Conservation (phyloP, 2,113 vertebrate species). For the Stomatorhinus ivindoensis region DNA sequence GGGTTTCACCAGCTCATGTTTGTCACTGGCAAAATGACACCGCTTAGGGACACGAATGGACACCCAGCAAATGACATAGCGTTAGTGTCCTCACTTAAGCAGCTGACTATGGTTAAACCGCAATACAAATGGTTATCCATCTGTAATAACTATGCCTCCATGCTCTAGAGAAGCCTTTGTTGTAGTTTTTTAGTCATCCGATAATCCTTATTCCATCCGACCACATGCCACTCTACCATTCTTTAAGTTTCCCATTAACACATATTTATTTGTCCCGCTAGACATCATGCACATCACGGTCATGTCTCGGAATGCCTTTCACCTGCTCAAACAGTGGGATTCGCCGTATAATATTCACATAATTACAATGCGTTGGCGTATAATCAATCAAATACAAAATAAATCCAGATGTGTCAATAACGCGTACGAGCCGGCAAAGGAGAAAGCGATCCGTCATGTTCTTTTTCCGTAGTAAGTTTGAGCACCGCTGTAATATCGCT, state of each 20-base stretch:
- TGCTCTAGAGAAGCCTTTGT: background rate
- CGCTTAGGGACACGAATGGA: background rate
- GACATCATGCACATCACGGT: background rate
- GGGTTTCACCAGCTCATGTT: background rate
- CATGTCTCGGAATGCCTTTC: conserved; percentile 6
- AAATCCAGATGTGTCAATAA: background rate
- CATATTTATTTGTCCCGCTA: background rate
- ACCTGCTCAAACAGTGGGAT: conserved; percentile 3
- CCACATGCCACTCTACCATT: background rate
- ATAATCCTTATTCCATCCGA: background rate
- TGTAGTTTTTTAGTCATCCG: background rate
- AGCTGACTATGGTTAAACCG: background rate
- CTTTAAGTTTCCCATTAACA: background rate
- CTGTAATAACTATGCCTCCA: background rate
- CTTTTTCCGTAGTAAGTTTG: background rate
- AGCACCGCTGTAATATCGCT: background rate
- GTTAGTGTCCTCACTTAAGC: background rate
- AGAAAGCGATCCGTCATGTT: background rate
- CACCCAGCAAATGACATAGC: background rate
- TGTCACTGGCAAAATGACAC: background rate
- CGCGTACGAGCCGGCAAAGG: background rate
- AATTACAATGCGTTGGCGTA: background rate
- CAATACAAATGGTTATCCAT: background rate
- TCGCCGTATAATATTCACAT: background rate
- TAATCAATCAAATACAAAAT: background rate